Percentiles rank a stretch among this genome's conserved stretches.
phyloP scores from a whole-genome alignment of 2,113 vertebrate species.

The Chauna torquata region DNA sequence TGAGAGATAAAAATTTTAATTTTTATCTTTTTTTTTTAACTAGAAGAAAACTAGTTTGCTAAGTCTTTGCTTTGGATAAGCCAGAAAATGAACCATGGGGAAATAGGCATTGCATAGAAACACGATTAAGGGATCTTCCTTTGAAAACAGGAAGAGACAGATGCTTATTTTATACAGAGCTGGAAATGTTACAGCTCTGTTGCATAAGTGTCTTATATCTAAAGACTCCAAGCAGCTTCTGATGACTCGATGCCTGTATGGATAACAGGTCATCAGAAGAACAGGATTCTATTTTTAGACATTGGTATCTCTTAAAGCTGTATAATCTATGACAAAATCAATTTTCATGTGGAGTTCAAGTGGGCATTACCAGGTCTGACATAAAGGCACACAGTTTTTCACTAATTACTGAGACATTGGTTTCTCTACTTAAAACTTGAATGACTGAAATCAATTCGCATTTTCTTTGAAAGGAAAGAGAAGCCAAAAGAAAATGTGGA shows the following conservation, averaged over 20 bases:
- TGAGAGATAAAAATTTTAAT: background rate
- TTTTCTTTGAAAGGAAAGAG: background rate
- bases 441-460: background rate
- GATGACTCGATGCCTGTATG: background rate
- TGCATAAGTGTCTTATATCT: background rate
- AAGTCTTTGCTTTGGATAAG: conserved; percentile 87
- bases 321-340: background rate
- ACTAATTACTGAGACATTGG: background rate
- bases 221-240: background rate
- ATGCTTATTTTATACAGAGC: background rate
- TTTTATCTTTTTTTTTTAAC: conserved; percentile 29
- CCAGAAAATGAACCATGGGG: background rate
- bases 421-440: background rate
- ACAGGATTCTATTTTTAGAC: background rate
- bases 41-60: conserved; percentile 60
- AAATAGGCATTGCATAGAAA: background rate
- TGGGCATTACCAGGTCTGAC: background rate
- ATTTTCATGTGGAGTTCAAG: background rate
- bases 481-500: background rate
- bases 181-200: background rate
- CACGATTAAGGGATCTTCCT: background rate
- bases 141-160: background rate
- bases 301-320: background rate
- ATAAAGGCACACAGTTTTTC: background rate
- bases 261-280: background rate